Evolutionary conservation across 2,113 vertebrate species (phyloP).

Genomic region (Cyanoliseus patagonus): DNA sequence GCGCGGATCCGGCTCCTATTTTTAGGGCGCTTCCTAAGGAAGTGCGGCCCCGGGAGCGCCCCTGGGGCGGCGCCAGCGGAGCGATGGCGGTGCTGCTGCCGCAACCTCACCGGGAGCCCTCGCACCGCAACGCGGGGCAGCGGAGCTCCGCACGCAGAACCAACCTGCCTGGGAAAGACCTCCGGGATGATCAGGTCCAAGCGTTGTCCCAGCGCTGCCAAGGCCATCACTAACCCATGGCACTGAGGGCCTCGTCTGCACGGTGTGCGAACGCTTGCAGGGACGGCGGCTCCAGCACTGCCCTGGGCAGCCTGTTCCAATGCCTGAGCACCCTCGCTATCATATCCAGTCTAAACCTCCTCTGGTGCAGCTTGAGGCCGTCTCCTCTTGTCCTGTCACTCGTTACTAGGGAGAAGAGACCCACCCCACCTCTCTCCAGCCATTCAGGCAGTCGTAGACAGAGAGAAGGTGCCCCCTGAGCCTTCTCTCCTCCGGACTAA

Average conservation of each 20-base stretch:
- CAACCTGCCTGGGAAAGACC: rapidly evolving
- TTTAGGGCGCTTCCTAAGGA: conserved; percentile 38
- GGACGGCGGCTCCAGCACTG: too few species aligned
- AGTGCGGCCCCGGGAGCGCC: neutral
- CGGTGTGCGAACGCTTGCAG: too few species aligned
- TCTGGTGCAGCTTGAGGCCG: neutral
- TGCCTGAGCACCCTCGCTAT: rapidly evolving
- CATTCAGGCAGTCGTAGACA: neutral
- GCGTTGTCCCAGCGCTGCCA: rapidly evolving
- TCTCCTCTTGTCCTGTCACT: neutral
- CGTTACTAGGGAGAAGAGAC: neutral
- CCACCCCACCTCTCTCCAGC: neutral
- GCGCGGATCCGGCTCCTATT: neutral
- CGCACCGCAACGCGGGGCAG: rapidly evolving
- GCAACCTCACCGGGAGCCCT: too few species aligned
- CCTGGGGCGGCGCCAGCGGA: rapidly evolving
- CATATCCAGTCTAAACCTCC: neutral
- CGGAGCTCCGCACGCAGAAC: neutral
- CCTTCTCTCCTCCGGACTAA: neutral
- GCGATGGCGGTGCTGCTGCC: neutral
- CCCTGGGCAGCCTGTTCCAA: neutral
- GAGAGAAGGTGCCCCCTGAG: neutral
- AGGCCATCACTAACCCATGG: rapidly evolving
- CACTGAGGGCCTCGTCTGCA: neutral
- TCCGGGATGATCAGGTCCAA: neutral